A percentile compares a stretch with the other conserved stretches of the same genome.
phyloP scores from a whole-genome alignment of 2,113 vertebrate genomes.

The Numida meleagris region DNA sequence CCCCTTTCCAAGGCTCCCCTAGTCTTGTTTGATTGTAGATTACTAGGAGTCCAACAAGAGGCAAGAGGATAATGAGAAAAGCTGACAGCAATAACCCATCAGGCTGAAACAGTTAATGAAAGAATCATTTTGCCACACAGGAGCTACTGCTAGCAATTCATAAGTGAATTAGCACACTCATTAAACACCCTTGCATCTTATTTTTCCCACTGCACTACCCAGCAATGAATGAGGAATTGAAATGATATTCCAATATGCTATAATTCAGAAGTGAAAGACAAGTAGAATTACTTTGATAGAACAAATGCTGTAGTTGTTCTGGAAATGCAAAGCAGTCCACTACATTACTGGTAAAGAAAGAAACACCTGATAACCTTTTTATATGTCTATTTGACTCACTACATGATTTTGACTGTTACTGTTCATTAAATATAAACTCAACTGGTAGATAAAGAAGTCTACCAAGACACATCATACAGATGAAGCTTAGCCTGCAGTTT shows the following conservation, averaged over 20 bases:
- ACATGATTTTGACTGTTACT: not conserved
- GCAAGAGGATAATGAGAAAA: not conserved
- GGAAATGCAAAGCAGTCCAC: not conserved
- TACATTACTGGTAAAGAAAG: not conserved
- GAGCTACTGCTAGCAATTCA: not conserved
- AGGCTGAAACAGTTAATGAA: not conserved
- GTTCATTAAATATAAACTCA: not conserved
- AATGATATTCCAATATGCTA: not conserved
- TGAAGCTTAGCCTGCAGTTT: not conserved
- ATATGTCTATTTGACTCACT: not conserved
- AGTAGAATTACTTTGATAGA: not conserved
- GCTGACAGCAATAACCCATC: not conserved
- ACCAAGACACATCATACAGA: not conserved
- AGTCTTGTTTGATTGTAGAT: not conserved
- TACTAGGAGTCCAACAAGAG: accelerated
- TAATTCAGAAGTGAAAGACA: not conserved
- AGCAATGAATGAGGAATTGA: not conserved
- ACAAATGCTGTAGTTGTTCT: not conserved
- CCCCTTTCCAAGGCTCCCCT: not conserved
- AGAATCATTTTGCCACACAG: not conserved
- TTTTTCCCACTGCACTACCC: accelerated
- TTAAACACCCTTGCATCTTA: not conserved
- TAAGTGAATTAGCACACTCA: not conserved
- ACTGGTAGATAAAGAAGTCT: accelerated
- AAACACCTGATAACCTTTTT: not conserved